phyloP scores from a whole-genome alignment of 2,888 invertebrate species.

The Drosophila vallismaia region DNA sequence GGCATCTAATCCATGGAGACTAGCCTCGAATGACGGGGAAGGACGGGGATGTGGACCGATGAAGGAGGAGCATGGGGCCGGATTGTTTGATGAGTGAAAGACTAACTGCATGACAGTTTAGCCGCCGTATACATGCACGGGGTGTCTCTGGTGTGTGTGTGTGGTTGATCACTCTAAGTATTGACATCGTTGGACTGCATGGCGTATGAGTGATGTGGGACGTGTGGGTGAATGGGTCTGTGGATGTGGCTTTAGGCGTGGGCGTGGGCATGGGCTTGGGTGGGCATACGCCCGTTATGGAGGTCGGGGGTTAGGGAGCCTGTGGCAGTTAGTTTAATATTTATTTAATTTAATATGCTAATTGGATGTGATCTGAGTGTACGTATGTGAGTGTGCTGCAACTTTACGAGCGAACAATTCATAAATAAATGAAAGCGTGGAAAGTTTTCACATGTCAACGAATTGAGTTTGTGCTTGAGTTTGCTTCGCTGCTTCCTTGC shows the following conservation, averaged over 20 bases:
- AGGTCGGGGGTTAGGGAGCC: slow-evolving; percentile 37
- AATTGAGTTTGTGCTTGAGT: slow-evolving; percentile 67
- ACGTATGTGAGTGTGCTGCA: slow-evolving; percentile 44
- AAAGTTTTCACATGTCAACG: slow-evolving; percentile 75
- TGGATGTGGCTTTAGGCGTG: slow-evolving; percentile 3
- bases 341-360: slow-evolving; percentile 82
- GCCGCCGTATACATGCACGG: slow-evolving; percentile 14
- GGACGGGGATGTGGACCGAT: slow-evolving; percentile 16
- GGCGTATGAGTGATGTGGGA: slow-evolving; percentile 49
- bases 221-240: background rate
- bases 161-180: slow-evolving; percentile 73
- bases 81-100: slow-evolving; percentile 76
- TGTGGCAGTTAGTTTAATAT: slow-evolving; percentile 80
- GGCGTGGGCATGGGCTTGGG: slow-evolving; percentile 6
- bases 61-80: slow-evolving; percentile 1
- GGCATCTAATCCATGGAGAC: slow-evolving; percentile 74
- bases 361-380: slow-evolving; percentile 77
- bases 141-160: slow-evolving; percentile 12
- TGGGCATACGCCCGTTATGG: background rate
- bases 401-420: slow-evolving; percentile 75
- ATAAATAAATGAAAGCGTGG: slow-evolving; percentile 72
- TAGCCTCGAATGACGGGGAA: slow-evolving; percentile 12
- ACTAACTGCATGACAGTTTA: slow-evolving; percentile 76
- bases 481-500: slow-evolving; percentile 16
- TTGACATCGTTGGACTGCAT: slow-evolving; percentile 68